Percentiles rank a stretch among this genome's conserved stretches.
phyloP scores from a whole-genome alignment of 2,113 vertebrate species.

The Hydropotes inermis region DNA sequence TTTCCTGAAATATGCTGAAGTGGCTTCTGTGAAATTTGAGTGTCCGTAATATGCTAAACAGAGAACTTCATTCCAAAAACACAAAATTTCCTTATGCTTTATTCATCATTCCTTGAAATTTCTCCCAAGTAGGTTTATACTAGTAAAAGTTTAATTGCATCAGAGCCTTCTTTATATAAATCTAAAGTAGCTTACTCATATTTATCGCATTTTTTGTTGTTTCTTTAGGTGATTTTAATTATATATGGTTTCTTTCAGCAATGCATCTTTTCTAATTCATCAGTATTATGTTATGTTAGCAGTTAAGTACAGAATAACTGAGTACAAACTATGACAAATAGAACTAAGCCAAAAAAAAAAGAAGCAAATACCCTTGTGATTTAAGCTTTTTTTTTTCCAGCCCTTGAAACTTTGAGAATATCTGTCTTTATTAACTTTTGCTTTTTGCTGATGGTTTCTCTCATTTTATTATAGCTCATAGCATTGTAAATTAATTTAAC shows the following conservation, averaged over 20 bases:
- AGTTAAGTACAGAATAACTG: slow-evolving; percentile 52
- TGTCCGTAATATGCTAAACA: neutral
- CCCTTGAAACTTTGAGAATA: slow-evolving; percentile 75
- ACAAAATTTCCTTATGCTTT: neutral
- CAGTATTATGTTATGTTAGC: slow-evolving; percentile 57
- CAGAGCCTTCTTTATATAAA: slow-evolving; percentile 24
- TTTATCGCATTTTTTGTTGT: neutral
- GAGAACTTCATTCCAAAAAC: slow-evolving; percentile 20
- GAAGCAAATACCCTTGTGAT: slow-evolving; percentile 60
- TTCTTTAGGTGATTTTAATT: slow-evolving; percentile 63
- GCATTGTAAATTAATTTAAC: slow-evolving; percentile 85
- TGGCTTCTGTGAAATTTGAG: neutral
- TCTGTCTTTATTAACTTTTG: slow-evolving; percentile 81
- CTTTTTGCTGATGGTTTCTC: slow-evolving; percentile 78
- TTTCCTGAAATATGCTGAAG: neutral
- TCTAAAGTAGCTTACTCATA: slow-evolving; percentile 30
- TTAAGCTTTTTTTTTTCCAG: slow-evolving; percentile 67
- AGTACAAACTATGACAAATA: slow-evolving; percentile 67
- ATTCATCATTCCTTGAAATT: slow-evolving; percentile 35
- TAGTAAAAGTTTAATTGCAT: slow-evolving; percentile 28
- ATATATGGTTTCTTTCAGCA: slow-evolving; percentile 42
- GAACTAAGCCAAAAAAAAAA: slow-evolving; percentile 38
- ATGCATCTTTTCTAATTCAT: slow-evolving; percentile 58
- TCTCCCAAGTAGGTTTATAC: neutral
- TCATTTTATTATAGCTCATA: slow-evolving; percentile 81